Conservation (phyloP, 2,113 vertebrate genomes). For the Charina bottae region DNA sequence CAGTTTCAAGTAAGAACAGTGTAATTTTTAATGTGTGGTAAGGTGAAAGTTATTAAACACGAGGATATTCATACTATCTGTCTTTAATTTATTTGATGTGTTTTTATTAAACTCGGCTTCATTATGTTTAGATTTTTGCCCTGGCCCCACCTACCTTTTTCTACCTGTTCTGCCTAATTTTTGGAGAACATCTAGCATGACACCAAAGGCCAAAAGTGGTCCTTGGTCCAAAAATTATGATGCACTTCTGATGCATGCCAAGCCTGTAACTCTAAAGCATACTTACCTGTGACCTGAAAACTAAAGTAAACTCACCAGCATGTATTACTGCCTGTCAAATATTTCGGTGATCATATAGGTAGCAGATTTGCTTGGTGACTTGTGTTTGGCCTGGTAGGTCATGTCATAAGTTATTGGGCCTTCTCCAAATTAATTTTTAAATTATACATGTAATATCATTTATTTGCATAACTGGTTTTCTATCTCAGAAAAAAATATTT, state of each 20-base stretch:
- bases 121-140: background rate
- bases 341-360: background rate
- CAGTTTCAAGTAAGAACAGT: background rate
- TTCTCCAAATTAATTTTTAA: background rate
- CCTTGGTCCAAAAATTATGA: background rate
- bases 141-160: background rate
- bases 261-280: background rate
- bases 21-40: background rate
- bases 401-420: background rate
- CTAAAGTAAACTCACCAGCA: background rate
- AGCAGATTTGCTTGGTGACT: background rate
- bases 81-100: background rate
- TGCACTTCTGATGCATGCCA: background rate
- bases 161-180: background rate
- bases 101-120: background rate
- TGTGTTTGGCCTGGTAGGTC: background rate
- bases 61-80: background rate
- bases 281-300: background rate
- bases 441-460: constrained; percentile 7
- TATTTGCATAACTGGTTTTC: background rate
- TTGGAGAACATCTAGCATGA: background rate
- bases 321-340: background rate
- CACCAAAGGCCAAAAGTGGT: background rate
- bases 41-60: background rate
- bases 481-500: background rate